A percentile compares a stretch with the other conserved stretches of the same genome.
Conservation (phyloP, 2,888 invertebrate genomes). For the Trypoxylon attenuatum region DNA sequence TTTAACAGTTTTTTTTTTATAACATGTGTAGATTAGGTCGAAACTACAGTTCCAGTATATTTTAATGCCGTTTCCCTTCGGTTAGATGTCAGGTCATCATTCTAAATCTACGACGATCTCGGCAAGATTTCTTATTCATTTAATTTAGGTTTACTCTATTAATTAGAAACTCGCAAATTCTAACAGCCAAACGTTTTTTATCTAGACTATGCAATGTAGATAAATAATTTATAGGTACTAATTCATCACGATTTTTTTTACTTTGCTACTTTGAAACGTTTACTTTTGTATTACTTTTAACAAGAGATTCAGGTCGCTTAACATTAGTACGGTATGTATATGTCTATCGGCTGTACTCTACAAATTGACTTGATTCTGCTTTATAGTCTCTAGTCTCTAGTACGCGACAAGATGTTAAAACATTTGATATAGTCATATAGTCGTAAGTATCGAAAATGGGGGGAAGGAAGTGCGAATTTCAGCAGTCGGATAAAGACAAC, state of each 20-base stretch:
- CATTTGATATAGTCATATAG: slow-evolving; percentile 26
- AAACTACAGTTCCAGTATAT: too few species aligned
- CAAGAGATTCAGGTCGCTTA: slow-evolving; percentile 19
- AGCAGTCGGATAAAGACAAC: slow-evolving; percentile 20
- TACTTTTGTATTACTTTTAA: neutral
- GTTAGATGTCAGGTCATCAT: too few species aligned
- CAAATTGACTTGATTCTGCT: slow-evolving; percentile 36
- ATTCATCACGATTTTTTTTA: slow-evolving; percentile 1
- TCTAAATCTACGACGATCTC: too few species aligned
- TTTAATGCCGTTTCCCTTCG: too few species aligned
- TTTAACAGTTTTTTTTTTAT: too few species aligned
- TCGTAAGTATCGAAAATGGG: slow-evolving; percentile 32
- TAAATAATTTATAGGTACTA: slow-evolving; percentile 31
- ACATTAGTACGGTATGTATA: neutral
- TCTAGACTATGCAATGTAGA: slow-evolving; percentile 22
- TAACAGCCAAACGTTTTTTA: slow-evolving; percentile 15
- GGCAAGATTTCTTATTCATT: too few species aligned
- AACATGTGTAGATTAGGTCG: too few species aligned
- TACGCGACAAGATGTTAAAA: slow-evolving; percentile 23
- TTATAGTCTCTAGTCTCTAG: slow-evolving; percentile 8
- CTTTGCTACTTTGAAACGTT: neutral
- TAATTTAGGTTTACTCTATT: too few species aligned
- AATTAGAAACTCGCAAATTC: neutral
- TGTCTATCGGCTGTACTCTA: slow-evolving; percentile 20
- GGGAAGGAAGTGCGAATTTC: slow-evolving; percentile 25